phyloP scores from a whole-genome alignment of 2,888 invertebrate genomes.

The Drosophila paracracens region DNA sequence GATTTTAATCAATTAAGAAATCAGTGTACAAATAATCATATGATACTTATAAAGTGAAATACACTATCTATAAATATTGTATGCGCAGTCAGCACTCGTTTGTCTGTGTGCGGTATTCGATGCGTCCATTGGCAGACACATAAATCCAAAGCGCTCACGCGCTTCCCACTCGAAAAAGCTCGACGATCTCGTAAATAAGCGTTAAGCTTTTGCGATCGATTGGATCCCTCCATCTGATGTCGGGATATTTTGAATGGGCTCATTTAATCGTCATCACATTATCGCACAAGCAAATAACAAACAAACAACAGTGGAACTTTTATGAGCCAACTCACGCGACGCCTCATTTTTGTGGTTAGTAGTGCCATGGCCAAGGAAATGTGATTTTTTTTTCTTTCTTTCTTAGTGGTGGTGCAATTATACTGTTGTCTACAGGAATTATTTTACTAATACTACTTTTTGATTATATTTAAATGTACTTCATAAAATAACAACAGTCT shows the following conservation, averaged over 20 bases:
- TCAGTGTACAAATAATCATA: slow-evolving; percentile 33
- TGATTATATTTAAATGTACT: not conserved
- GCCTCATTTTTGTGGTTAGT: not conserved
- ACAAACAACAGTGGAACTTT: slow-evolving; percentile 26
- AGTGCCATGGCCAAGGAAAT: slow-evolving; percentile 23
- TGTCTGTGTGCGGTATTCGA: not conserved
- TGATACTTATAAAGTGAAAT: slow-evolving; percentile 25
- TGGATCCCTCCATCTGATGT: not conserved
- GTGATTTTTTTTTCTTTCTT: not conserved
- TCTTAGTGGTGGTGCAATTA: not conserved
- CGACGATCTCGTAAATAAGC: slow-evolving; percentile 32
- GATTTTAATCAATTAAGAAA: slow-evolving; percentile 10
- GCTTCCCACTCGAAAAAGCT: slow-evolving; percentile 36
- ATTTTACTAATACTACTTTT: not conserved
- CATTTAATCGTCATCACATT: slow-evolving; percentile 24
- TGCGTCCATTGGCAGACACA: slow-evolving; percentile 8
- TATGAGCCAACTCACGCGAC: slow-evolving; percentile 22
- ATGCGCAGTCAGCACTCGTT: slow-evolving; percentile 10
- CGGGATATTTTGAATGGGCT: slow-evolving; percentile 27
- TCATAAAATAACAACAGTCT: not conserved
- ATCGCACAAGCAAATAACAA: slow-evolving; percentile 32
- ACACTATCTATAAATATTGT: slow-evolving; percentile 10
- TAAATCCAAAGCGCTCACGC: slow-evolving; percentile 53
- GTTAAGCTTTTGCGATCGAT: slow-evolving; percentile 11
- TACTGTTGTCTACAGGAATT: not conserved